Evolutionary conservation across 2,888 invertebrate species (phyloP).

Genomic region (Pterostichus madidus): DNA sequence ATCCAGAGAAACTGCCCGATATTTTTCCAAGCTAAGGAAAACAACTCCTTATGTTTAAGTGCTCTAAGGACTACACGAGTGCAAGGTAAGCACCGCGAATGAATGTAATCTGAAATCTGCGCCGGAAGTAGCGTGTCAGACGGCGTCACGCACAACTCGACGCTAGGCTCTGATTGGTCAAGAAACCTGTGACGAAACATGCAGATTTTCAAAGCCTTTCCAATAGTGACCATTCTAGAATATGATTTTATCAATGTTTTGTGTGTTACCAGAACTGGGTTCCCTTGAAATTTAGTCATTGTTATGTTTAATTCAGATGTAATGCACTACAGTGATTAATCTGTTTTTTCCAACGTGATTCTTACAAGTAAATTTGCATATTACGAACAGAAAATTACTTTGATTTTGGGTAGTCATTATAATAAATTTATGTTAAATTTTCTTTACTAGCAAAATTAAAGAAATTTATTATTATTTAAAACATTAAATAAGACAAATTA

Average conservation of each 20-base stretch:
- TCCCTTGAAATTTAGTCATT: constrained; percentile 57
- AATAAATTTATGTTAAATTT: too few relatives aligned
- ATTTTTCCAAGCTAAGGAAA: constrained; percentile 5
- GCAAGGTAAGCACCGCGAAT: constrained; percentile 52
- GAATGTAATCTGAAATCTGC: constrained; percentile 65
- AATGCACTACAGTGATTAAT: constrained; percentile 19
- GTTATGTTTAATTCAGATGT: constrained; percentile 40
- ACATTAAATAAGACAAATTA: too few relatives aligned
- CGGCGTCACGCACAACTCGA: constrained; percentile 69
- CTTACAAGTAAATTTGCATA: neutral
- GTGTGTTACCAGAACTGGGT: constrained; percentile 61
- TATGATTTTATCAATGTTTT: constrained; percentile 50
- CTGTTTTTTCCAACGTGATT: neutral
- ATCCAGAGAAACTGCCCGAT: constrained; percentile 38
- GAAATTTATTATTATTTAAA: too few relatives aligned
- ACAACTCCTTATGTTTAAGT: constrained; percentile 27
- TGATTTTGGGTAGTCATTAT: too few relatives aligned
- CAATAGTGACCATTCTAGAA: constrained; percentile 59
- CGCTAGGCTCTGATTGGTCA: constrained; percentile 60
- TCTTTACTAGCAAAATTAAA: too few relatives aligned
- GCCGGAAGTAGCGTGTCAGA: constrained; percentile 71
- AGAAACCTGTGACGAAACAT: constrained; percentile 68
- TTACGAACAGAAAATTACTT: too few relatives aligned
- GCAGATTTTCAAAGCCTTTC: constrained; percentile 68
- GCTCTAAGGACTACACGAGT: constrained; percentile 32